Base-by-base conservation (phyloP, 1,140 invertebrate genomes). In the Drosophila mauritiana region DNA sequence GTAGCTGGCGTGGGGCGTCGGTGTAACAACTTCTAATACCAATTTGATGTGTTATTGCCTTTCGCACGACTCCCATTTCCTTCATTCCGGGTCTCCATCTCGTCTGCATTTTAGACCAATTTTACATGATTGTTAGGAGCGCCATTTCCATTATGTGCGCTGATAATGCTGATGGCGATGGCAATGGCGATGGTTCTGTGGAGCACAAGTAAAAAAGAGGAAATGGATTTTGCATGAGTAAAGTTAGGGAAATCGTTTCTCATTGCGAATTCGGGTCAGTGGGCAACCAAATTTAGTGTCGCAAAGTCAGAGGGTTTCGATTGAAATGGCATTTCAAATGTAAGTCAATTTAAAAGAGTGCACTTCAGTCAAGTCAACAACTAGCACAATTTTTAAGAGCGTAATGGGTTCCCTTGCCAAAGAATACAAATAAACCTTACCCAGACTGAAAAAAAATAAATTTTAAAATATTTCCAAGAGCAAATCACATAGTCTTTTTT, bases 101-200 rank as follows among this genome's bases (percentile, higher is more conserved):
- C 27, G 53, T 48, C 62, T 39, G 61, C 64, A 63, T 65, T 69
- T 58, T 82, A 83, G 63, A 56, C 72, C 79, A 83, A 80, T 89
- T 89, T 88, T 82, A 88, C 84, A 88, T 79, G 84, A 88, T 88
- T 88, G 80, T 80, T 89, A 75, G 83, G 72, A 48, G 80, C 75
- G 53, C 43, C 64, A 62, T 89, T 89, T 83, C 72, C 76, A 80
- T 80, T 83, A 69, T 62, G 65, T 45, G 45, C 49, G 37, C 37
- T 25, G 46, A 53, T 56, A 37, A 73, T 65, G 72, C 57, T 39
- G 45, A 57, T 59, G 42, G 27, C 20, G 8, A 34, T 20, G 22
- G 15, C 27, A 0, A 8, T 31, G 27, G 27, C 27, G 31, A 31
- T 31, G 31, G 37, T 31, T 13, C 53, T 65, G 72, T 58, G 48